Percentiles rank a stretch among this genome's conserved stretches.
Evolutionary conservation across 2,888 invertebrate genomes (phyloP).

Genomic region (Merodon equestris): DNA sequence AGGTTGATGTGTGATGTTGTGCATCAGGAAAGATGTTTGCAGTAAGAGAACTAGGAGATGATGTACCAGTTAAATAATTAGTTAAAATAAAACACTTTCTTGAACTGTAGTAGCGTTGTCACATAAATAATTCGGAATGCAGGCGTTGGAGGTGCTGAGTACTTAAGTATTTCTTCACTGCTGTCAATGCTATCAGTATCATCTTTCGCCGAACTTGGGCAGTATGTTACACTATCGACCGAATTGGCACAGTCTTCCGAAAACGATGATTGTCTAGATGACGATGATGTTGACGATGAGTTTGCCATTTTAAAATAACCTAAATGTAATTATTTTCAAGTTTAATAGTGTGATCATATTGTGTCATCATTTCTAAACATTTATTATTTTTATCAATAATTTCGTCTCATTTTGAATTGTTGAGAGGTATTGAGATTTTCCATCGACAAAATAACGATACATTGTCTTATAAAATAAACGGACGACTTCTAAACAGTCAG

Average conservation of each 20-base stretch:
- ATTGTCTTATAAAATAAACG: slow-evolving; percentile 19
- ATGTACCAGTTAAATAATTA: neutral
- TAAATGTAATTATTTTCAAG: neutral
- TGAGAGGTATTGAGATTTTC: slow-evolving; percentile 19
- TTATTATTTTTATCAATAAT: slow-evolving; percentile 5
- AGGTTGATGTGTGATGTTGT: too few relatives aligned
- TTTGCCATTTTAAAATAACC: neutral
- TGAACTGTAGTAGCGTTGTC: slow-evolving; percentile 12
- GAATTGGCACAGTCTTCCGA: slow-evolving; percentile 3
- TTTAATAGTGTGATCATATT: too few relatives aligned
- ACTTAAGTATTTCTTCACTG: neutral
- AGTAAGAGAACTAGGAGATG: too few relatives aligned
- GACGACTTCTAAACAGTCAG: slow-evolving; percentile 21
- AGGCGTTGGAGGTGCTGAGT: neutral
- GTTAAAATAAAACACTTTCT: neutral
- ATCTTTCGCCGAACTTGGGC: slow-evolving; percentile 8
- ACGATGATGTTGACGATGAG: slow-evolving; percentile 1
- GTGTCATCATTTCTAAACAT: neutral
- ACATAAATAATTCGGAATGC: slow-evolving; percentile 10
- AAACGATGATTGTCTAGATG: neutral
- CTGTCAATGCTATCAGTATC: neutral
- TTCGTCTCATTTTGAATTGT: slow-evolving; percentile 20
- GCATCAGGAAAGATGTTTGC: too few relatives aligned
- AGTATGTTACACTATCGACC: slow-evolving; percentile 9
- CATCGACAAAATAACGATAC: slow-evolving; percentile 9